phyloP scores from a whole-genome alignment of 2,888 invertebrate species.

The Dicyrtoma fusca region DNA sequence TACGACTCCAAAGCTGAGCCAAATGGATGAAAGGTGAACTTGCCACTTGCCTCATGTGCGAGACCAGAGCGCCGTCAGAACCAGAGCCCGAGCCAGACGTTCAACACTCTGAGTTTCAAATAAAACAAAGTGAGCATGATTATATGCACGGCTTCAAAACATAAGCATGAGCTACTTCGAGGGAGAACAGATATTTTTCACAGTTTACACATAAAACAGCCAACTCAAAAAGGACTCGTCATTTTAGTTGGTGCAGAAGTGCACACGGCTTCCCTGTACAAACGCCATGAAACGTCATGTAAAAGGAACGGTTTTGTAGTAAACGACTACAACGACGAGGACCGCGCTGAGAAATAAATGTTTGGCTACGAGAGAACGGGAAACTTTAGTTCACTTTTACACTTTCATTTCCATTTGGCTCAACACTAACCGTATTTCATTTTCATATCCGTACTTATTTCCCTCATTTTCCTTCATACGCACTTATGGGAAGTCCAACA shows the following conservation, averaged over 20 bases:
- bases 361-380: constrained; percentile 16
- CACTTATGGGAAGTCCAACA: constrained; percentile 14
- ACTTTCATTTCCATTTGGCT: constrained; percentile 31
- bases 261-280: not conserved
- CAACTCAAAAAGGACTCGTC: too few species aligned
- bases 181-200: too few species aligned
- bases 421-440: constrained; percentile 25
- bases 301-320: too few species aligned
- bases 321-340: too few species aligned
- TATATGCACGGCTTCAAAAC: too few species aligned
- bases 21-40: not conserved
- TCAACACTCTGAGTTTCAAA: too few species aligned
- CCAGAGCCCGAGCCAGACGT: too few species aligned
- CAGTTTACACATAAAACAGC: too few species aligned
- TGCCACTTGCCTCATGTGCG: not conserved
- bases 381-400: constrained; percentile 34
- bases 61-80: not conserved
- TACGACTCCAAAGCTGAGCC: not conserved
- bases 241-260: not conserved
- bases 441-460: constrained; percentile 26
- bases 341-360: too few species aligned
- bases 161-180: too few species aligned
- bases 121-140: too few species aligned
- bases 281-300: too few species aligned
- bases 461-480: constrained; percentile 29